Conservation (phyloP, 2,113 vertebrate species). For the Sinosuthora webbiana region DNA sequence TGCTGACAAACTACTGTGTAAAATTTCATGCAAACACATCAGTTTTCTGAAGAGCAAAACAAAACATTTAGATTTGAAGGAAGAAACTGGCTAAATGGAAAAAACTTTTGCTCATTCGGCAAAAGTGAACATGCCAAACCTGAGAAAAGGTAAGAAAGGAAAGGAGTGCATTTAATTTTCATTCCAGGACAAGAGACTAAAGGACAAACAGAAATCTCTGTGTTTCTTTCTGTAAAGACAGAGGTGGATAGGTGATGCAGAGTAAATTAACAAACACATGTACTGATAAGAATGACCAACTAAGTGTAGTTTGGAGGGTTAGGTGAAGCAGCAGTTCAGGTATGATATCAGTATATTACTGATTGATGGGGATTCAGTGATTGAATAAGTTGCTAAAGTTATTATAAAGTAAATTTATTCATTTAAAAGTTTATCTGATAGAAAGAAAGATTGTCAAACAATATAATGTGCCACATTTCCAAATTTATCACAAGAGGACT, state of each 20-base stretch:
- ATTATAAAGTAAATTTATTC: not conserved
- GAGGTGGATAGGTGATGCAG: not conserved
- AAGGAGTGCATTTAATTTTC: not conserved
- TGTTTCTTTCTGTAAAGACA: not conserved
- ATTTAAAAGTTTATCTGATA: not conserved
- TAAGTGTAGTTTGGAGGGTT: not conserved
- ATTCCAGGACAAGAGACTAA: not conserved
- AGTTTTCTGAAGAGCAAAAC: not conserved
- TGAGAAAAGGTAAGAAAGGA: not conserved
- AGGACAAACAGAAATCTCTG: not conserved
- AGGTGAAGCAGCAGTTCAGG: not conserved
- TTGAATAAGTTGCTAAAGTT: not conserved
- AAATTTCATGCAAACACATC: not conserved
- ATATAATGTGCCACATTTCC: not conserved
- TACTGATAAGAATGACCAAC: not conserved
- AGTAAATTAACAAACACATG: not conserved
- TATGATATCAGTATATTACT: not conserved
- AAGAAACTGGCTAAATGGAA: not conserved
- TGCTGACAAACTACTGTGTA: not conserved
- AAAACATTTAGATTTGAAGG: not conserved
- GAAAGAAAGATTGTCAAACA: not conserved
- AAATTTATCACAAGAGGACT: not conserved
- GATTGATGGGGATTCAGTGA: not conserved
- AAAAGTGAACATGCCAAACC: not conserved
- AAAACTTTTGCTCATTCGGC: not conserved